Base-by-base conservation (phyloP, 1,140 invertebrate genomes). In the Apolygus lucorum region DNA sequence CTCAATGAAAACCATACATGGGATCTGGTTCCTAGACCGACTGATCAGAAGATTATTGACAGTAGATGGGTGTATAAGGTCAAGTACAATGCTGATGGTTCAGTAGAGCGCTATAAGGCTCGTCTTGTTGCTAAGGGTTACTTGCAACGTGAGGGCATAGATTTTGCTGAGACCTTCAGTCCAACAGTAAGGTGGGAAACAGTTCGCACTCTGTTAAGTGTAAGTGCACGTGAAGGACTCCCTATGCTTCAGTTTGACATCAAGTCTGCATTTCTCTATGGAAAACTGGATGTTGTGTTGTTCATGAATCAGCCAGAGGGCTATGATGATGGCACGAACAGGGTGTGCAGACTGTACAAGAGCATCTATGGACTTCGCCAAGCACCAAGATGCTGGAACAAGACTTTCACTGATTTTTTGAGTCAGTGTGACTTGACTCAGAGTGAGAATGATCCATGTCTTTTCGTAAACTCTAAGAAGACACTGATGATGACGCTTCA, bases 101-200 rank as follows among this genome's bases (percentile, higher is more conserved):
- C n/a, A n/a, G 14, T 63, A 2, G 29, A 28, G 2, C 2, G 27
- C 27, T 17, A 76, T 70, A 80, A 80, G 72, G 77, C 77, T 4
- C 67, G 76, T 63, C 70, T 80, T 24, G 73, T 77, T 0, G 70
- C 71, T 0, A 75, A 74, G 70, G 75, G 76, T 8, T 77, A 65
- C 63, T 72, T 66, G 8, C 74, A 76, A 66, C 70, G 65, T 49
- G 34, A 49, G 17, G 59, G 8, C 74, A 67, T 74, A 22, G 74
- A 78, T 28, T 76, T 75, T 52, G 14, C 42, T 28, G 49, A 76
- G 11, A 77, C 74, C 49, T 78, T 75, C 65, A 74, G 73, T 71
- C 76, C 75, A 28, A 78, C 79, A 52, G 76, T 70, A 11, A 71
- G 34, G 34, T 49, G 34, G 34, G 34, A 49, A 8, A 49, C 34